phyloP scores from a whole-genome alignment of 2,888 invertebrate genomes.

The Galeopsomyia nigrocyanea region DNA sequence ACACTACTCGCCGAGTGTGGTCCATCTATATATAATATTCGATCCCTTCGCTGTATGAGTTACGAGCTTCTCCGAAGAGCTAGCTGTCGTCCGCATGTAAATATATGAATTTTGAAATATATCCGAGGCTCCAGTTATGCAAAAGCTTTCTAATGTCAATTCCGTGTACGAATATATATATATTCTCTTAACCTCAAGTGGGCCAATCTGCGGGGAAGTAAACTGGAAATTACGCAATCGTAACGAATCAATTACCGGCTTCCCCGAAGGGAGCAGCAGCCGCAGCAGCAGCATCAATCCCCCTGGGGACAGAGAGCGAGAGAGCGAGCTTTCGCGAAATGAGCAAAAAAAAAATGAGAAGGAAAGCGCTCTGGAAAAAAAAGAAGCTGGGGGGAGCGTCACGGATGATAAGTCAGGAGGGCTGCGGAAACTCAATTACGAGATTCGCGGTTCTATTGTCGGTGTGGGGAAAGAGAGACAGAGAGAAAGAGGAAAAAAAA shows the following conservation, averaged over 20 bases:
- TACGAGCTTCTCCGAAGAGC: not conserved
- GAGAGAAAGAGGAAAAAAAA: slow-evolving; percentile 20
- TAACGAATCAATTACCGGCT: slow-evolving; percentile 33
- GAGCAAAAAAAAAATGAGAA: slow-evolving; percentile 23
- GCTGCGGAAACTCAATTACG: slow-evolving; percentile 44
- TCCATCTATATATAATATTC: slow-evolving; percentile 9
- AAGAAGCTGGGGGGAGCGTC: slow-evolving; percentile 4
- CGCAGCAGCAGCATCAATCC: not conserved
- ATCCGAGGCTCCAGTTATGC: too few relatives aligned
- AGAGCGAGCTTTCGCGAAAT: not conserved
- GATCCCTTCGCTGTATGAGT: slow-evolving; percentile 10
- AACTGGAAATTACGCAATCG: slow-evolving; percentile 18
- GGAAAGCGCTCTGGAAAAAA: not conserved
- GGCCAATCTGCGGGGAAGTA: too few relatives aligned
- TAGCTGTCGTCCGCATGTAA: not conserved
- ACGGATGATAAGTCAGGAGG: slow-evolving; percentile 43
- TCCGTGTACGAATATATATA: not conserved
- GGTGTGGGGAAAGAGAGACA: not conserved
- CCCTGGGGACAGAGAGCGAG: too few relatives aligned
- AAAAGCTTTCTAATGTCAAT: not conserved
- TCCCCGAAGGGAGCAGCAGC: not conserved
- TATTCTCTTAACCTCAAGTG: too few relatives aligned
- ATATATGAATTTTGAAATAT: slow-evolving; percentile 10
- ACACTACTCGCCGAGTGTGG: slow-evolving; percentile 24
- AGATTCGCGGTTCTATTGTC: slow-evolving; percentile 41